Percentiles rank a stretch among this genome's conserved stretches.
Conservation (phyloP, 2,888 invertebrate species). For the Cyrtodaria siliqua region DNA sequence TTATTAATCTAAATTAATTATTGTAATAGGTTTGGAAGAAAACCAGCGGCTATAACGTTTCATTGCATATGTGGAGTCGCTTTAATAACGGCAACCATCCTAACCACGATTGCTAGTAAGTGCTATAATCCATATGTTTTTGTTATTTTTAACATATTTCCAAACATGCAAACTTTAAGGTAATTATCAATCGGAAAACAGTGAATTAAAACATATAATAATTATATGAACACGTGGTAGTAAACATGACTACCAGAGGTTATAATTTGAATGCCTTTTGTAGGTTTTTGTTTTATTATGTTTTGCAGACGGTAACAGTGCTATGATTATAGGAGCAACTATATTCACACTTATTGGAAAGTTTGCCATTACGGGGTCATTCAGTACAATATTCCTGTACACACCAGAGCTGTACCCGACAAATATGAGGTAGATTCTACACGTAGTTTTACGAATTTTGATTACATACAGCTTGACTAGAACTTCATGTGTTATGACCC, state of each 20-base stretch:
- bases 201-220: too few relatives aligned
- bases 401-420: slow-evolving; percentile 79
- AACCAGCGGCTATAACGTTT: slow-evolving; percentile 55
- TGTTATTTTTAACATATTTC: too few relatives aligned
- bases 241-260: too few relatives aligned
- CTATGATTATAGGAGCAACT: slow-evolving; percentile 40
- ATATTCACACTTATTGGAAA: slow-evolving; percentile 72
- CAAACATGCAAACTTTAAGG: too few relatives aligned
- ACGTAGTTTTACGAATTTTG: background rate
- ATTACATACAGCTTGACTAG: background rate
- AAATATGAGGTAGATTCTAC: slow-evolving; percentile 69
- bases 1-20: too few relatives aligned
- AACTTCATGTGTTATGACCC: background rate
- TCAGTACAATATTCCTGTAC: slow-evolving; percentile 72
- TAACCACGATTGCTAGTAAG: slow-evolving; percentile 61
- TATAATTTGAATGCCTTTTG: too few relatives aligned
- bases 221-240: too few relatives aligned
- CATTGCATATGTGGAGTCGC: slow-evolving; percentile 65
- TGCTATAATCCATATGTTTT: too few relatives aligned
- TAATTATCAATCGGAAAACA: too few relatives aligned
- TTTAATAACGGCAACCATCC: slow-evolving; percentile 60
- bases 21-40: slow-evolving; percentile 66
- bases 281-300: too few relatives aligned
- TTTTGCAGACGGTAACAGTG: slow-evolving; percentile 36
- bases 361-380: slow-evolving; percentile 74